Percentiles rank a stretch among this genome's conserved stretches.
Conservation (phyloP, 2,888 invertebrate genomes). For the Empis livida region DNA sequence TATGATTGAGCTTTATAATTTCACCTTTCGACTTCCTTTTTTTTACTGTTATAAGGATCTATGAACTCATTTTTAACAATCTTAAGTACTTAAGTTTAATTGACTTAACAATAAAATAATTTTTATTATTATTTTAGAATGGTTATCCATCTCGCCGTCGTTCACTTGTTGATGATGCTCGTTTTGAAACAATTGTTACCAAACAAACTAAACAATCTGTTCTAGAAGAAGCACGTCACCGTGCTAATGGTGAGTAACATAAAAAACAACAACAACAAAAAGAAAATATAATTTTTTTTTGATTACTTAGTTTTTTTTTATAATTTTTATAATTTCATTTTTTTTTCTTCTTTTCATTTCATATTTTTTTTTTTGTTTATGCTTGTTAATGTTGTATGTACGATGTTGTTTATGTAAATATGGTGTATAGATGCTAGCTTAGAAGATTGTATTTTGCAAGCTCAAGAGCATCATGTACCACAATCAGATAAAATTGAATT, state of each 20-base stretch:
- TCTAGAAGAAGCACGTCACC: conserved; percentile 77
- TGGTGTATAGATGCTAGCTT: conserved; percentile 44
- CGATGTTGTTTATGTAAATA: conserved; percentile 16
- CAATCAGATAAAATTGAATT: conserved; percentile 22
- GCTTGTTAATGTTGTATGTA: conserved; percentile 9
- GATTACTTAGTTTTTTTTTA: not conserved
- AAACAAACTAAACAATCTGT: conserved; percentile 90
- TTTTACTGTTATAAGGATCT: too few relatives aligned
- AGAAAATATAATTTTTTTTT: not conserved
- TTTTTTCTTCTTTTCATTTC: conserved; percentile 6
- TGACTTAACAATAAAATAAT: not conserved
- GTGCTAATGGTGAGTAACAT: conserved; percentile 74
- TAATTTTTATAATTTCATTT: not conserved
- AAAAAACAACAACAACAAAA: too few relatives aligned
- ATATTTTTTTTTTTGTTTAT: conserved; percentile 12
- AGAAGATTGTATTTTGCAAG: conserved; percentile 51
- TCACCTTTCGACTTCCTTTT: too few relatives aligned
- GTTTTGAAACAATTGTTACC: conserved; percentile 91
- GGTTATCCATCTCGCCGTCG: conserved; percentile 91
- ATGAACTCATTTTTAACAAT: too few relatives aligned
- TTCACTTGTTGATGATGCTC: conserved; percentile 93
- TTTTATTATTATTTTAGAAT: conserved; percentile 71
- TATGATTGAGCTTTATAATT: too few relatives aligned
- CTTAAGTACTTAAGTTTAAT: too few relatives aligned
- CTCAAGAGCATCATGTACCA: conserved; percentile 26